Evolutionary conservation across 2,113 vertebrate genomes (phyloP).

Genomic region (Serinus canaria): DNA sequence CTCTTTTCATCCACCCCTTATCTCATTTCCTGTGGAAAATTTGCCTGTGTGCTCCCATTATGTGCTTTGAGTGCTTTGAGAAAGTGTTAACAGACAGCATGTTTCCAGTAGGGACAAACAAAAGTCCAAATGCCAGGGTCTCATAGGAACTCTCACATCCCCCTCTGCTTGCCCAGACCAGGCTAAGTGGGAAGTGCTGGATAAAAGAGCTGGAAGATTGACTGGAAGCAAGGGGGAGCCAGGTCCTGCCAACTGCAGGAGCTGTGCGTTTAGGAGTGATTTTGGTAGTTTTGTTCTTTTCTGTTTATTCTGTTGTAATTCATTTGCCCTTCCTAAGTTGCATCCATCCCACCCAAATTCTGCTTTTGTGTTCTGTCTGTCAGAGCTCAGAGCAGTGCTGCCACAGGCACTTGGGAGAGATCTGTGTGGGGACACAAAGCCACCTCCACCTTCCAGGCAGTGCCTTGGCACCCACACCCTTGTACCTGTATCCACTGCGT

Average conservation of each 20-base stretch:
- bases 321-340: neutral
- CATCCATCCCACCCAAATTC: neutral
- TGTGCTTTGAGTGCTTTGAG: neutral
- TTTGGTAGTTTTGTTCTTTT: neutral
- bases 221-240: neutral
- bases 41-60: neutral
- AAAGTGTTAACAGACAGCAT: neutral
- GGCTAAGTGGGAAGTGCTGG: neutral
- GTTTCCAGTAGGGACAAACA: neutral
- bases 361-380: no score
- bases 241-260: neutral
- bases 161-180: neutral
- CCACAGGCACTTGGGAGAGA: neutral
- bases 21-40: neutral
- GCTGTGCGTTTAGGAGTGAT: neutral
- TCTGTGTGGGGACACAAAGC: accelerated
- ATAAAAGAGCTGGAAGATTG: neutral
- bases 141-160: neutral
- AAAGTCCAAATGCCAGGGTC: slow-evolving; percentile 21
- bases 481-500: neutral
- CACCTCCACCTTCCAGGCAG: accelerated
- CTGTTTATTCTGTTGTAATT: neutral
- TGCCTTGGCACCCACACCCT: neutral
- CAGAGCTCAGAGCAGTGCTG: accelerated
- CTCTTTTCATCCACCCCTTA: neutral